Base-by-base conservation (phyloP, 53 echinoderm and acorn worm genomes). In the Holothuria scabra region DNA sequence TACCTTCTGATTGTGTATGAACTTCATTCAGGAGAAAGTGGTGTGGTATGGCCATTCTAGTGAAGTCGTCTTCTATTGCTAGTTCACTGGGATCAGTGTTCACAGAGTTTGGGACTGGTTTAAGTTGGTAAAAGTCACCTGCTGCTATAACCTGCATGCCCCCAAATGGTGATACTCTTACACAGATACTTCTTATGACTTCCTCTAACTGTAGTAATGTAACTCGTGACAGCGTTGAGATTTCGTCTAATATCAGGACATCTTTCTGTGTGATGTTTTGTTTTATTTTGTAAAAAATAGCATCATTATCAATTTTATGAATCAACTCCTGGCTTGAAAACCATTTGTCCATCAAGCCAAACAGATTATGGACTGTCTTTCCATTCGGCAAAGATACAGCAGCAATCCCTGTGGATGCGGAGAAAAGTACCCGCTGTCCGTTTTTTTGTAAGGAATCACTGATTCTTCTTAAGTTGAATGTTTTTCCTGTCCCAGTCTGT, bases 71-170 rank as follows among this genome's bases (percentile, higher is more conserved):
- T 9, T 5, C 12, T 13, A 70, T 31, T 0, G 37, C 1, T 3
- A 76, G 24, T 52, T 76, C 78, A 8, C 78, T 57, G 4, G 49
- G 49, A 12, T 76, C 78, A 29, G 29, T 52, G 32, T 55, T 55
- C 10, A 28, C 2, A 2, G 78, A 3, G 24, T 76, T 76, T 20
- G 56, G 78, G 12, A 76, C 78, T 12, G 78, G 78, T 56, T n/a
- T 52, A 1, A 76, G 57, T 56, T 76, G 57, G 32, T 28, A 52
- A 3, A 76, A 1, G 57, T 56, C 78, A 11, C 78, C 78, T 20
- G 78, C 78, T 11, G 56, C 55, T 2, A 76, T 55, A n/a, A 76
- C 12, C 5, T 76, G 78, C 55, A 76, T 76, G 7, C 57, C 56
- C 23, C 78, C 78, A 32, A 48, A 76, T 28, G 58, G 78, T 23